Evolutionary conservation across 1,140 invertebrate species (phyloP).

Genomic region (Potamilus streckersoni): DNA sequence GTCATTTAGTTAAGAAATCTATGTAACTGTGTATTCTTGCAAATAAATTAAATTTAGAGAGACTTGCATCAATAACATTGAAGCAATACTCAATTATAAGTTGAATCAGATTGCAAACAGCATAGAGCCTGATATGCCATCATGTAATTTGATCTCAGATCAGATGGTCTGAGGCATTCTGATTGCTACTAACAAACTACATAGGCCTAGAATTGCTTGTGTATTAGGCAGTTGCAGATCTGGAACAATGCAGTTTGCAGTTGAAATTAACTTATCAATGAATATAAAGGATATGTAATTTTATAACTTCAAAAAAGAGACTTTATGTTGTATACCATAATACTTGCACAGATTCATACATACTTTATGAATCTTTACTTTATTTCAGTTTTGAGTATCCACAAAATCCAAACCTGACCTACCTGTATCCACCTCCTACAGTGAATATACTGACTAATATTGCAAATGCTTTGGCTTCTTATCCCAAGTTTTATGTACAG

Average conservation of each 20-base stretch:
- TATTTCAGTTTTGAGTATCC: slow-evolving; percentile 60
- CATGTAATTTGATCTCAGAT: too few relatives aligned
- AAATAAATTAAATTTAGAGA: neutral
- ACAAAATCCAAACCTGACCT: slow-evolving; percentile 63
- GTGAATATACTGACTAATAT: slow-evolving; percentile 82
- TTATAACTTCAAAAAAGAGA: neutral
- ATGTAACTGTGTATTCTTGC: slow-evolving; percentile 16
- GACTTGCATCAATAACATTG: neutral
- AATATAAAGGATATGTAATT: neutral
- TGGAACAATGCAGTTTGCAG: too few relatives aligned
- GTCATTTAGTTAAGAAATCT: slow-evolving; percentile 32
- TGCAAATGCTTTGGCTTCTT: slow-evolving; percentile 77
- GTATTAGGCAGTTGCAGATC: too few relatives aligned
- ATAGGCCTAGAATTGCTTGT: too few relatives aligned
- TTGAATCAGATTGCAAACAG: too few relatives aligned
- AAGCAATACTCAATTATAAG: neutral
- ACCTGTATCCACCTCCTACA: slow-evolving; percentile 77
- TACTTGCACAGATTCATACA: neutral
- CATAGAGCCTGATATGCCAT: too few relatives aligned
- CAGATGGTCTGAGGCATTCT: too few relatives aligned
- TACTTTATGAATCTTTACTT: neutral
- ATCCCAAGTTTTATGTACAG: slow-evolving; percentile 87
- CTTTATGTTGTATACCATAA: neutral
- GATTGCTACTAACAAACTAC: too few relatives aligned
- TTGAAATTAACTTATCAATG: neutral